These are phyloP conservation scores for Falco berigora DNA, from an alignment of 2,797 vertebrate species.

Conservation along the genomic window DNA sequence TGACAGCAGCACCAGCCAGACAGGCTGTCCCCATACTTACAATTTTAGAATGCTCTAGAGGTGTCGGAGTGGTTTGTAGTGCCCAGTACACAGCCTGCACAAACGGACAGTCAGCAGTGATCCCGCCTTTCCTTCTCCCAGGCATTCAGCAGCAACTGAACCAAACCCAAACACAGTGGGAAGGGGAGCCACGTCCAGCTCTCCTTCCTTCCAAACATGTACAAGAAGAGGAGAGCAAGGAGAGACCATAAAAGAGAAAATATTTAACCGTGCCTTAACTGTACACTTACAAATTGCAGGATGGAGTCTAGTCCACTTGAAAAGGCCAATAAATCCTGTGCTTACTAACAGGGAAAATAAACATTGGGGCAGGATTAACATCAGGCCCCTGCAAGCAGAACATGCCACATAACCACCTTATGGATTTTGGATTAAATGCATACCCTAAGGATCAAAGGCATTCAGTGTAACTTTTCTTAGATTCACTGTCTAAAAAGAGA, in stretches of 20 bases:
- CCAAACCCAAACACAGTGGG: not conserved
- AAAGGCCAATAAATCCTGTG: not conserved
- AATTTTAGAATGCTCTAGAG: not conserved
- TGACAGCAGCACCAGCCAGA: not conserved
- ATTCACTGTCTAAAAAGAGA: not conserved
- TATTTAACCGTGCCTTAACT: not conserved
- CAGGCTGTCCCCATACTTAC: not conserved
- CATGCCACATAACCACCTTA: not conserved
- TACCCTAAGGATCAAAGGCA: not conserved
- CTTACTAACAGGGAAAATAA: not conserved
- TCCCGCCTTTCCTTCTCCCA: not conserved
- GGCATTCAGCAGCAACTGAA: not conserved
- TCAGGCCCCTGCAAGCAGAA: not conserved
- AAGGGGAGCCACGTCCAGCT: not conserved
- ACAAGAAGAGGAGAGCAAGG: not conserved
- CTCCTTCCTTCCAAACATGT: not conserved
- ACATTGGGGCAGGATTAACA: not conserved
- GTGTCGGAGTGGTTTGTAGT: not conserved
- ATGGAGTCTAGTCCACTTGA: not conserved
- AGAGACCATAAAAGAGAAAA: not conserved
- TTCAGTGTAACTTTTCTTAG: not conserved
- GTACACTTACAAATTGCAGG: not conserved
- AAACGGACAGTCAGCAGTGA: not conserved
- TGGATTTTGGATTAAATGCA: not conserved
- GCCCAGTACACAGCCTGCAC: not conserved